Evolutionary conservation across 2,888 invertebrate species (phyloP).

Genomic region (Zygogramma bicolorata): DNA sequence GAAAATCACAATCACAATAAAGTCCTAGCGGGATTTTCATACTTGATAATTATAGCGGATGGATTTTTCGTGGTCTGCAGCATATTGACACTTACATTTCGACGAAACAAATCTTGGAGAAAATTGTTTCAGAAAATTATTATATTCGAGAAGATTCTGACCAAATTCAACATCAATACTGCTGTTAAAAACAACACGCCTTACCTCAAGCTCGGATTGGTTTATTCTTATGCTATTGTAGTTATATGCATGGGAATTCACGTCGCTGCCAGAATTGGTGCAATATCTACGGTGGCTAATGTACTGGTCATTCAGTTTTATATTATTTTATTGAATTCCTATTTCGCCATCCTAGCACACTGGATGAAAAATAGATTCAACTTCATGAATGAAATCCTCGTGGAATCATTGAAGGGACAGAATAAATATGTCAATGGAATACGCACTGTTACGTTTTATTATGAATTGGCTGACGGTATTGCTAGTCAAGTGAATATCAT

Average conservation of each 20-base stretch:
- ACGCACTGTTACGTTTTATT: neutral
- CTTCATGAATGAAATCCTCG: neutral
- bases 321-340: conserved; percentile 7
- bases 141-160: neutral
- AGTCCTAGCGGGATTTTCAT: neutral
- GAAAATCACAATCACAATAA: neutral
- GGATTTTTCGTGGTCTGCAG: neutral
- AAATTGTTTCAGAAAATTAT: neutral
- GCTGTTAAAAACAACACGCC: neutral
- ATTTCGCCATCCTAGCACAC: conserved; percentile 12
- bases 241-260: neutral
- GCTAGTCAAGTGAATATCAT: neutral
- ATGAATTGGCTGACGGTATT: neutral
- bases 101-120: neutral
- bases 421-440: neutral
- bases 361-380: conserved; percentile 31
- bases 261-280: neutral
- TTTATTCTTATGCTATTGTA: neutral
- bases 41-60: neutral
- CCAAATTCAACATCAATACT: neutral
- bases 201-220: neutral
- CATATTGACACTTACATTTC: neutral
- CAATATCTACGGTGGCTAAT: neutral
- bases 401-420: neutral
- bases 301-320: neutral